Evolutionary conservation across 2,797 vertebrate species (phyloP), one percentile per base, ranked within the genome.

Genomic region (Myotis vivesi): DNA sequence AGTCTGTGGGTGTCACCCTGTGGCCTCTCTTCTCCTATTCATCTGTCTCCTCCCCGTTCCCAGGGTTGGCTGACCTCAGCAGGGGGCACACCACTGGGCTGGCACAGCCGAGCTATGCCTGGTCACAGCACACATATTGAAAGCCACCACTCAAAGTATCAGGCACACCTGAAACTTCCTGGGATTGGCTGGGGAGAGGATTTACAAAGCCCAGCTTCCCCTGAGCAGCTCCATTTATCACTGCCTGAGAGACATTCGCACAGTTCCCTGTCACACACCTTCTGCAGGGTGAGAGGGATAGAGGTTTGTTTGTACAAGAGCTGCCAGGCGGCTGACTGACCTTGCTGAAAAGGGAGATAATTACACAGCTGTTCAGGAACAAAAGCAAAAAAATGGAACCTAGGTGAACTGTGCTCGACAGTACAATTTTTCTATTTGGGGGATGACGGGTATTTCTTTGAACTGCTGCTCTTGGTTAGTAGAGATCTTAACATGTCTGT

Each of bases 341-440:
- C 96, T 96, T 88, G 33, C 94, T 85, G 49, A 88, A 90, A 88
- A 95, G 89, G 89, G 88, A 96, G 92, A 96, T 96, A 96, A 96
- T 97, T 92, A 96, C 92, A 88, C 59, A 91, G 95, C 93, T 94
- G 95, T 66, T 94, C 57, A 66, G 91, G 77, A 94, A 93, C 84
- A 92, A 96, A 95, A 96, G 82, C 51, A 20, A 79, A 77, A 68
- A 38, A 51, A 66, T 25, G 19, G 79, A 91, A 62, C 76, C 19
- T 8, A n/a, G 51, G 69, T 22, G 28, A 79, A 69, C 68, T 49
- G 16, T 62, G 64, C 55, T 72, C 71, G 41, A 17, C 22, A 15
- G 89, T 6, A 23, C 46, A 33, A 4, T 66, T 38, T 94, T 90
- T 84, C 89, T 89, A 36, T 81, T 80, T 41, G 64, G 49, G 73